Evolutionary conservation across 2,797 vertebrate species (phyloP).

Genomic region (Heliangelus exortis): DNA sequence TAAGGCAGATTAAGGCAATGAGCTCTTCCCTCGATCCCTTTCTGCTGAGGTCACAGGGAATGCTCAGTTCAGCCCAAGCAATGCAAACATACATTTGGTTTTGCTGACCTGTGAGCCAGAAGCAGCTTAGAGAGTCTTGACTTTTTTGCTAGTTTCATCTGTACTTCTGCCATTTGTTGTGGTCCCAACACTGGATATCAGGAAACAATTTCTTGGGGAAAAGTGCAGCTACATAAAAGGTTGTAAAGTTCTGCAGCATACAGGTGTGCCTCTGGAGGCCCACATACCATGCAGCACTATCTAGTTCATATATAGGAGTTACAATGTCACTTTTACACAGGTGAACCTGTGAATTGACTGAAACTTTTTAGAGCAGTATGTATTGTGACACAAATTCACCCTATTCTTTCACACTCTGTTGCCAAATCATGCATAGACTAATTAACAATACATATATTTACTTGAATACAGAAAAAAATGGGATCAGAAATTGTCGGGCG

Average conservation of each 20-base stretch:
- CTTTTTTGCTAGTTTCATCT: background rate
- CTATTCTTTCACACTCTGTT: background rate
- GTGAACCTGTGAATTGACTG: background rate
- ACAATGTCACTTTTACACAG: background rate
- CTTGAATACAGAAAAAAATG: background rate
- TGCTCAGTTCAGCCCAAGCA: background rate
- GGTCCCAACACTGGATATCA: accelerated
- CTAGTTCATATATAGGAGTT: background rate
- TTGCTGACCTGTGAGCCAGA: background rate
- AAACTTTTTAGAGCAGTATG: background rate
- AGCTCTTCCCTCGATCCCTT: background rate
- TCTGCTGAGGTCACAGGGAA: background rate
- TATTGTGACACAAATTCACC: background rate
- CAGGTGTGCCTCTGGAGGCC: background rate
- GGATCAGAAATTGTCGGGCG: background rate
- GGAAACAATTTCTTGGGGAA: background rate
- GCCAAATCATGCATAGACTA: background rate
- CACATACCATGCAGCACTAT: background rate
- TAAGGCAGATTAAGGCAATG: accelerated
- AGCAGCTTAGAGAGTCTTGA: background rate
- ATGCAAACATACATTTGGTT: accelerated
- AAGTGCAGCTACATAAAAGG: background rate
- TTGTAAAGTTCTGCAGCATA: background rate
- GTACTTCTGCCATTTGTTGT: background rate
- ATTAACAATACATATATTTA: background rate